Conservation (phyloP, 2,113 vertebrate genomes). For the Caretta caretta region DNA sequence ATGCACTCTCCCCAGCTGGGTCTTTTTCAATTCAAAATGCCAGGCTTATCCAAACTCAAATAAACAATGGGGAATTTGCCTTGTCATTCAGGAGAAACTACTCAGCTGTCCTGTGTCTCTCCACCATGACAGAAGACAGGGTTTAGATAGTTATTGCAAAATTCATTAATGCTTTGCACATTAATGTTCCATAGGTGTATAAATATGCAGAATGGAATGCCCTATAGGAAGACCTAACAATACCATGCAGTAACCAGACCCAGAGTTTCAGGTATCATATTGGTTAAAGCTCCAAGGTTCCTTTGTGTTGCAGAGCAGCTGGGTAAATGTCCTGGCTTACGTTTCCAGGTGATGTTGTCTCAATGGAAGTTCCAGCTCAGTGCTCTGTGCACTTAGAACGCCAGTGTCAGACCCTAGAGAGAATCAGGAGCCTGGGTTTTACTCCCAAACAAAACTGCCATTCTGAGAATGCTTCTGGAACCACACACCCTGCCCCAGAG, state of each 20-base stretch:
- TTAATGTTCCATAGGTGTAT: not conserved
- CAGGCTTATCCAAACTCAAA: not conserved
- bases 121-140: not conserved
- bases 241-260: not conserved
- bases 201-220: too few species aligned
- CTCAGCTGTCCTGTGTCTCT: not conserved
- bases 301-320: not conserved
- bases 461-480: too few species aligned
- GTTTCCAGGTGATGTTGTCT: not conserved
- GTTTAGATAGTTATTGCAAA: not conserved
- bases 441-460: not conserved
- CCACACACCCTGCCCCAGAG: not conserved
- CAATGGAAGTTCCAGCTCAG: too few species aligned
- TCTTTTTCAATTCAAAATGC: not conserved
- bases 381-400: too few species aligned
- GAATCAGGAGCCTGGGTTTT: fast-evolving
- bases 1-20: not conserved
- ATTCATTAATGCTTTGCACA: fast-evolving
- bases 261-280: not conserved
- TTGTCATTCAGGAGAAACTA: not conserved
- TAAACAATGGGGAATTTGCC: not conserved
- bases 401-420: too few species aligned
- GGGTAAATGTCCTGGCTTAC: not conserved
- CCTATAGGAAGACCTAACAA: not conserved
- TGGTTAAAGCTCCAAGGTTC: not conserved